phyloP scores from a whole-genome alignment of 1,140 invertebrate species.

The Thrips palmi region DNA sequence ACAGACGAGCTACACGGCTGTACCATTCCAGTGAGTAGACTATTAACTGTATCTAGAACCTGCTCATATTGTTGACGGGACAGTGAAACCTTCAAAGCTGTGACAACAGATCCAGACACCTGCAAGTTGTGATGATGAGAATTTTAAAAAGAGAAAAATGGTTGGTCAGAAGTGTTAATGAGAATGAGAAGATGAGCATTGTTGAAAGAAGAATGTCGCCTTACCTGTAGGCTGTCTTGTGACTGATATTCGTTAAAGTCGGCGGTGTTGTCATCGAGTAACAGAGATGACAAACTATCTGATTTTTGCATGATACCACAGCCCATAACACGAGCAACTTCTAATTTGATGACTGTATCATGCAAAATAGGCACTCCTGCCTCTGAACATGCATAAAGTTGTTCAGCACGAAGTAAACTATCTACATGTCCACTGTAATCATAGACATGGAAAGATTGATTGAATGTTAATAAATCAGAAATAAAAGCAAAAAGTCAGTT shows the following conservation, averaged over 20 bases:
- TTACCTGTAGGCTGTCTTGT: conserved; percentile 15
- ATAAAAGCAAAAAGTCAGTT: background rate
- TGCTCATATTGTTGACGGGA: conserved; percentile 77
- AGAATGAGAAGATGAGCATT: background rate
- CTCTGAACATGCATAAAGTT: conserved; percentile 45
- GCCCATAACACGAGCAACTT: conserved; percentile 28
- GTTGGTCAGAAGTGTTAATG: background rate
- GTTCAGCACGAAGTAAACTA: conserved; percentile 29
- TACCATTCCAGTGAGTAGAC: conserved; percentile 24
- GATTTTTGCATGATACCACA: conserved; percentile 14
- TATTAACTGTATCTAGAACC: conserved; percentile 53
- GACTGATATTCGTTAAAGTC: conserved; percentile 13
- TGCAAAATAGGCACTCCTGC: conserved; percentile 54
- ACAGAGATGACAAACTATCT: too few relatives aligned
- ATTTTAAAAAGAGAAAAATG: too few relatives aligned
- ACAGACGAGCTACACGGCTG: too few relatives aligned
- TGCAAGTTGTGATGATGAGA: conserved; percentile 24
- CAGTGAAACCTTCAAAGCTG: conserved; percentile 64
- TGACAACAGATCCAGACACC: conserved; percentile 62
- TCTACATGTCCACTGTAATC: conserved; percentile 1
- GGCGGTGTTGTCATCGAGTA: conserved; percentile 22
- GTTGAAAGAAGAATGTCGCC: conserved; percentile 1
- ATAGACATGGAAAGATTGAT: background rate
- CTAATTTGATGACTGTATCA: conserved; percentile 60
- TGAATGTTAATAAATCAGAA: background rate